Base-by-base conservation (phyloP, 1,140 invertebrate species). In the Diorhabda carinulata region DNA sequence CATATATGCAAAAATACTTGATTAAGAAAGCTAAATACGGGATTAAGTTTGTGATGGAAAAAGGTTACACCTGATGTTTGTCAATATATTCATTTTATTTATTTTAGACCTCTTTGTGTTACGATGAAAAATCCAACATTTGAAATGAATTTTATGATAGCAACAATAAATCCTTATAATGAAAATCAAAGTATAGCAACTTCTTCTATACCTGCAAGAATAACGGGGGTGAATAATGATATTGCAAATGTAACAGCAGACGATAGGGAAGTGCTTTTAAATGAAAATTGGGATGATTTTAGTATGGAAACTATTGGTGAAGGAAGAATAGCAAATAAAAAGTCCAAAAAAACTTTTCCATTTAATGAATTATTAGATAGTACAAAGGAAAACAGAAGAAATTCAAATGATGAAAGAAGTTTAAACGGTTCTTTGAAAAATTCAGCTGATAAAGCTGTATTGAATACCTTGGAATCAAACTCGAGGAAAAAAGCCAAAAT, bases 111-210 rank as follows among this genome's bases (percentile, higher is more conserved):
- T 47, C 82, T 86, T 6, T 82, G 90, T 3, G 88, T 93, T 71
- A 83, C 85, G 59, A 81, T 91, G 66, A 90, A 89, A 81, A 86
- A 86, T 74, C 78, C 82, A 60, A 86, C 87, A 59, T 90, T 92
- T 81, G 90, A 93, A 82, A 89, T 88, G 44, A 87, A 91, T 74
- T 88, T 94, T 80, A 87, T 95, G 0, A 82, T 94, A 71, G 91
- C 93, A 4, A 94, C 92, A 0, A 78, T 91, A 59, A 88, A 88
- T 77, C 83, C 86, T 41, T 86, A 88, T 65, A 70, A 66, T 66
- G 82, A 82, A 44, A 83, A 82, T 7, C 83, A 85, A 76, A 82
- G 83, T 59, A 76, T 77, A 67, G 77, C 74, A 6, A 57, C 71
- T 41, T 63, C 74, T 3, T 60, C 70, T 6, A 64, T 73, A 64